Conservation (phyloP, 2,888 invertebrate genomes). For the Strigamia crassipes region DNA sequence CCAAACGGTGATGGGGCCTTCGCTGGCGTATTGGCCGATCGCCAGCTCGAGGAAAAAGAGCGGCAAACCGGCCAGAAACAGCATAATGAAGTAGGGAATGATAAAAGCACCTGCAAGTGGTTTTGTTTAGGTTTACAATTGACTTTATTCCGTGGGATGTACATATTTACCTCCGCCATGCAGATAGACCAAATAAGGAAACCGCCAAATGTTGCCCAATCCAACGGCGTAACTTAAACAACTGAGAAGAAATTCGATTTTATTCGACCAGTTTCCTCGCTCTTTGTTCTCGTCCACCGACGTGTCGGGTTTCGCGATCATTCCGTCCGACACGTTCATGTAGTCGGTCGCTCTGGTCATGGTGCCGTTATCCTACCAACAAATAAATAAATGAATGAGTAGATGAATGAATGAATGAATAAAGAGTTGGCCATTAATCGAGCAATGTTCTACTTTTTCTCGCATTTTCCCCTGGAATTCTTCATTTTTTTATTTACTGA, state of each 20-base stretch:
- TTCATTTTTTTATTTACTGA: too few species aligned
- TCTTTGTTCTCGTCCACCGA: constrained; percentile 59
- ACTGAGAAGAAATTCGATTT: constrained; percentile 65
- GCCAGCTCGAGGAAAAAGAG: constrained; percentile 62
- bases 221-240: constrained; percentile 68
- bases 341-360: not conserved
- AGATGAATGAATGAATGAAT: not conserved
- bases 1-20: constrained; percentile 62
- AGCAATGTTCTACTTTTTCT: too few species aligned
- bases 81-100: constrained; percentile 61
- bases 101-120: constrained; percentile 63
- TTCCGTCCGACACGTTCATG: not conserved
- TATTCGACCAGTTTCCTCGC: constrained; percentile 62
- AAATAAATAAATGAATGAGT: not conserved
- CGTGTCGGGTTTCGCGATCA: not conserved
- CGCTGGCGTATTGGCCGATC: constrained; percentile 62
- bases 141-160: too few species aligned
- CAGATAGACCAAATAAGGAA: constrained; percentile 66
- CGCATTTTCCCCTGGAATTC: too few species aligned
- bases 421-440: too few species aligned
- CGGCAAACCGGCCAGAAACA: constrained; percentile 61
- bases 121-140: too few species aligned
- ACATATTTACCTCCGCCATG: constrained; percentile 59
- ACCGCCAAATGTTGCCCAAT: constrained; percentile 70
- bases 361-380: not conserved